Conservation (phyloP, 2,888 invertebrate species). For the Chymomyza procnemis region DNA sequence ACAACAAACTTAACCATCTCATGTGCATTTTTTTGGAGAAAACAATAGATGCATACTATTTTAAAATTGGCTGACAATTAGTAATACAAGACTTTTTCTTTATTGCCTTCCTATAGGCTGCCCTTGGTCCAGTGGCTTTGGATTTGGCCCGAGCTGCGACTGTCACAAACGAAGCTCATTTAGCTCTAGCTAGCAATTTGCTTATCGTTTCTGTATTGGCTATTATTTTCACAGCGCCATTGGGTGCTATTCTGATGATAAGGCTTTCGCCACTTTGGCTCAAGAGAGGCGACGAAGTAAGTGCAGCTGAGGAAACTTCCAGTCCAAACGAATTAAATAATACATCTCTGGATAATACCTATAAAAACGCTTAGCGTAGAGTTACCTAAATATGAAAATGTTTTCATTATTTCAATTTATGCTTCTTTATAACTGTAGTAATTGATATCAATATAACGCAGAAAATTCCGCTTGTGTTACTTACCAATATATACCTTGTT, state of each 20-base stretch:
- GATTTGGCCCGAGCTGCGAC: constrained; percentile 79
- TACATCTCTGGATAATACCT: neutral
- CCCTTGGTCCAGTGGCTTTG: constrained; percentile 83
- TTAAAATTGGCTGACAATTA: too few relatives aligned
- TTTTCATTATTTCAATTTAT: neutral
- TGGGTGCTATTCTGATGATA: constrained; percentile 79
- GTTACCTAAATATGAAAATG: too few relatives aligned
- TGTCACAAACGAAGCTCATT: constrained; percentile 46
- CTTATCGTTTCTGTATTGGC: constrained; percentile 81
- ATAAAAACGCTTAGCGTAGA: neutral
- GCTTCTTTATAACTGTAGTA: neutral
- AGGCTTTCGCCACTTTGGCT: constrained; percentile 77
- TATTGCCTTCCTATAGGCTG: constrained; percentile 79
- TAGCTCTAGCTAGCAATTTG: constrained; percentile 78
- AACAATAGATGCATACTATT: neutral
- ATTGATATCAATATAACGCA: too few relatives aligned
- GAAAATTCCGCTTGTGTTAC: neutral
- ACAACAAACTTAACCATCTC: too few relatives aligned
- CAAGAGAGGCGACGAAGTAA: constrained; percentile 54
- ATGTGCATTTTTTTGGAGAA: too few relatives aligned
- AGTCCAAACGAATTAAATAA: neutral
- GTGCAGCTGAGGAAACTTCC: constrained; percentile 12
- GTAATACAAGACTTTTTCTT: constrained; percentile 5
- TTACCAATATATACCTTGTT: neutral
- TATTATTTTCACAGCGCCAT: constrained; percentile 81